Evolutionary conservation across 2,113 vertebrate species (phyloP).

Genomic region (Bucco capensis): DNA sequence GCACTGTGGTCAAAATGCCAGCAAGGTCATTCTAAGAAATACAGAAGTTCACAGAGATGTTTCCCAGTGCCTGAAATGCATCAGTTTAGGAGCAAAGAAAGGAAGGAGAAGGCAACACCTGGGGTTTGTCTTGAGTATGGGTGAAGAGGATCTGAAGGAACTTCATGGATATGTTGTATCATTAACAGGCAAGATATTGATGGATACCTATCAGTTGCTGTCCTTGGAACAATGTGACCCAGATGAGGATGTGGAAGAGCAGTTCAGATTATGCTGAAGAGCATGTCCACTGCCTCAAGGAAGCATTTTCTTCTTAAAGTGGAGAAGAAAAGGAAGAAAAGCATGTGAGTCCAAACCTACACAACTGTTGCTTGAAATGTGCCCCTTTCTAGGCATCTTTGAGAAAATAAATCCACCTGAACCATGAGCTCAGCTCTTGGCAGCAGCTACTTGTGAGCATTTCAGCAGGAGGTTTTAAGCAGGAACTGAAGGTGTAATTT

Average conservation of each 20-base stretch:
- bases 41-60: not conserved
- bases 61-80: not conserved
- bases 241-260: not conserved
- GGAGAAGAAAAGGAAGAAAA: not conserved
- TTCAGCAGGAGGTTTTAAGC: not conserved
- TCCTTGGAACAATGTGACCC: not conserved
- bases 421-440: not conserved
- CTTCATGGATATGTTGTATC: not conserved
- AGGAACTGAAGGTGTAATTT: not conserved
- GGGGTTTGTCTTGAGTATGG: not conserved
- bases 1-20: conserved; percentile 1
- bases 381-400: not conserved
- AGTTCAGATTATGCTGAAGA: not conserved
- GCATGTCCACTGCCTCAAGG: not conserved
- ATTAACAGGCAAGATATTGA: not conserved
- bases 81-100: not conserved
- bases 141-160: not conserved
- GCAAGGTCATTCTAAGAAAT: conserved; percentile 44
- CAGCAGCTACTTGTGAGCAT: not conserved
- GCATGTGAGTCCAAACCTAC: not conserved
- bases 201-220: not conserved
- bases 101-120: not conserved
- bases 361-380: not conserved
- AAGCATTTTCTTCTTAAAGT: not conserved
- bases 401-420: not conserved